Percentiles rank a stretch among this genome's conserved stretches.
These are phyloP conservation scores for Glareola pratincola DNA, from an alignment of 2,113 vertebrate genomes.

Conservation along the genomic window DNA sequence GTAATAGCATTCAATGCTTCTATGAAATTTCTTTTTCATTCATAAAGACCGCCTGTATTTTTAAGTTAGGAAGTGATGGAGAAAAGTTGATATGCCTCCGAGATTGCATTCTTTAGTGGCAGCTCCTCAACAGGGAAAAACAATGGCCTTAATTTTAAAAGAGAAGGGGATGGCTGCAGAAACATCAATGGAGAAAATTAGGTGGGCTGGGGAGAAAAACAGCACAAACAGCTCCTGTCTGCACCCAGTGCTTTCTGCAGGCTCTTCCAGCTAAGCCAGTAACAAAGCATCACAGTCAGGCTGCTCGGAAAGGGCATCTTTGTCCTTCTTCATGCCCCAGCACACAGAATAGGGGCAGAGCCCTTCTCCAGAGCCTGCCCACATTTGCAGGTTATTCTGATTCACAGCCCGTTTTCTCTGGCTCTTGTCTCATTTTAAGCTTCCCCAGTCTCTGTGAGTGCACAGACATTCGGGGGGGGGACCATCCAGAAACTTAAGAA, in stretches of 20 bases:
- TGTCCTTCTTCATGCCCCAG: not conserved
- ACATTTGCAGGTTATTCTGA: not conserved
- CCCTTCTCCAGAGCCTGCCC: not conserved
- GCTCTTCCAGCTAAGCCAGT: not conserved
- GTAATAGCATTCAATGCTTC: not conserved
- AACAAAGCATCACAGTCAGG: not conserved
- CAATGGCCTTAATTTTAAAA: conserved; percentile 3
- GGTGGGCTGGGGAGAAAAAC: not conserved
- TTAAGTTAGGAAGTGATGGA: not conserved
- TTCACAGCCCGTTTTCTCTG: not conserved
- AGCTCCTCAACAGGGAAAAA: not conserved
- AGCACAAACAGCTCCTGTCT: not conserved
- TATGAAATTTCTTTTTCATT: not conserved
- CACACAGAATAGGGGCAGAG: not conserved
- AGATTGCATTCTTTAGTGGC: not conserved
- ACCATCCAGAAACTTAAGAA: not conserved
- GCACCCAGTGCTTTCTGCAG: not conserved
- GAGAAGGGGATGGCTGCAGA: not conserved
- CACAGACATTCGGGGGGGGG: not conserved
- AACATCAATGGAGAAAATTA: not conserved
- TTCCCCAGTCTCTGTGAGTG: not conserved
- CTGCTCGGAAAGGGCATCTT: not conserved
- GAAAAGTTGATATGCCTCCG: not conserved
- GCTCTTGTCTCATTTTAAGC: not conserved
- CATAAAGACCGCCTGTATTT: not conserved